Evolutionary conservation across 35 echinoderm and acorn worm species (phyloP).

Genomic region (Amphiura filiformis): DNA sequence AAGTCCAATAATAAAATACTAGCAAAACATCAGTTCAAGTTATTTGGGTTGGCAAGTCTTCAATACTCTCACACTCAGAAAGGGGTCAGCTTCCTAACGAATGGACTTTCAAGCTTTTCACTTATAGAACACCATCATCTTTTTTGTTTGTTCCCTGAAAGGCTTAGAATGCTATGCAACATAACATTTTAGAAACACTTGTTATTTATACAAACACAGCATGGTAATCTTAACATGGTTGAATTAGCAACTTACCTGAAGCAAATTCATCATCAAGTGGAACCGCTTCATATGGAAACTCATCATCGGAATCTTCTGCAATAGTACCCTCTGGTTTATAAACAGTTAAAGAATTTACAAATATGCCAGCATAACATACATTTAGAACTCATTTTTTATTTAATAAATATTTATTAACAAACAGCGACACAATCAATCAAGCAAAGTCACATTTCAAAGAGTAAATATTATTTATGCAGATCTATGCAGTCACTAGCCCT

Average conservation of each 20-base stretch:
- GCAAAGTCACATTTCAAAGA: background rate
- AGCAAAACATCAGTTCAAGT: too few species aligned
- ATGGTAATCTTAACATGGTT: background rate
- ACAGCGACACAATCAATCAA: background rate
- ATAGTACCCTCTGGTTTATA: constrained; percentile 48
- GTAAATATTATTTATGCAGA: background rate
- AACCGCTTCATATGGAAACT: constrained; percentile 93
- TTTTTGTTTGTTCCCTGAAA: too few species aligned
- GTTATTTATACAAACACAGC: background rate
- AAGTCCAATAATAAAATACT: too few species aligned
- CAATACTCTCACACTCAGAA: too few species aligned
- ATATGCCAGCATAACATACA: background rate
- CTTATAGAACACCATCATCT: too few species aligned
- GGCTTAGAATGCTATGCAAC: background rate
- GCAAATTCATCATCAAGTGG: constrained; percentile 85
- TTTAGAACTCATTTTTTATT: background rate
- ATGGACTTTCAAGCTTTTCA: too few species aligned
- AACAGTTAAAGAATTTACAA: constrained; percentile 35
- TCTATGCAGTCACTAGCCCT: too few species aligned
- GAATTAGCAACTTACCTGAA: constrained; percentile 70
- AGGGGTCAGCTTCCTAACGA: too few species aligned
- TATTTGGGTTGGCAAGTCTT: too few species aligned
- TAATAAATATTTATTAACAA: background rate
- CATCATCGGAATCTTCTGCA: constrained; percentile 85
- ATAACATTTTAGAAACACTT: background rate